Percentiles rank a stretch among this genome's conserved stretches.
These are phyloP conservation scores for Theretra japonica DNA, from an alignment of 2,888 invertebrate species.

Conservation along the genomic window DNA sequence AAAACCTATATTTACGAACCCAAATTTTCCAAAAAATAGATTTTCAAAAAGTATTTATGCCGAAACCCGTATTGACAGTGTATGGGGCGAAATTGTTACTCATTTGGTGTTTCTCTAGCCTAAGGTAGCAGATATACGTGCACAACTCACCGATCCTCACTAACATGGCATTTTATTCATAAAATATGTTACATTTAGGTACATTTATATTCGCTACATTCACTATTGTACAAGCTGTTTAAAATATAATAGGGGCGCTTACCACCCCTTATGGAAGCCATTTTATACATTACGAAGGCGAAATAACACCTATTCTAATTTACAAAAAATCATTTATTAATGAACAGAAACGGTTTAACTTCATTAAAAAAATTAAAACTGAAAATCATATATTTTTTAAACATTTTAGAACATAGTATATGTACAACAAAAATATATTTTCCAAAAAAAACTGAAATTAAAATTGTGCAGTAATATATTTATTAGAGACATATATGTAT, in stretches of 20 bases:
- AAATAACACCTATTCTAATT: no score
- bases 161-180: conserved; percentile 41
- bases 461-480: no score
- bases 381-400: no score
- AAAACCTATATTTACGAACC: neutral
- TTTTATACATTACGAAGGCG: neutral
- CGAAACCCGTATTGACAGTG: neutral
- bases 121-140: conserved; percentile 50
- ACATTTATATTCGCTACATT: conserved; percentile 38
- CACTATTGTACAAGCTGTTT: conserved; percentile 46
- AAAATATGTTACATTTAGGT: conserved; percentile 45
- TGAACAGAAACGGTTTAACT: no score
- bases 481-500: no score
- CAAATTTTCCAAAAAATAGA: neutral
- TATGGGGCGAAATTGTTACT: conserved; percentile 16
- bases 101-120: conserved; percentile 71
- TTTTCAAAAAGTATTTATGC: neutral
- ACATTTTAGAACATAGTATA: no score
- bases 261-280: neutral
- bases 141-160: conserved; percentile 45
- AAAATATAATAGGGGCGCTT: conserved; percentile 38
- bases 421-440: no score
- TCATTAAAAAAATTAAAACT: no score
- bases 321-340: no score
- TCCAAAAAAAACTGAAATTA: no score